Percentiles rank a stretch among this genome's conserved stretches.
phyloP scores from a whole-genome alignment of 1,140 invertebrate genomes.

The Penaeus indicus region DNA sequence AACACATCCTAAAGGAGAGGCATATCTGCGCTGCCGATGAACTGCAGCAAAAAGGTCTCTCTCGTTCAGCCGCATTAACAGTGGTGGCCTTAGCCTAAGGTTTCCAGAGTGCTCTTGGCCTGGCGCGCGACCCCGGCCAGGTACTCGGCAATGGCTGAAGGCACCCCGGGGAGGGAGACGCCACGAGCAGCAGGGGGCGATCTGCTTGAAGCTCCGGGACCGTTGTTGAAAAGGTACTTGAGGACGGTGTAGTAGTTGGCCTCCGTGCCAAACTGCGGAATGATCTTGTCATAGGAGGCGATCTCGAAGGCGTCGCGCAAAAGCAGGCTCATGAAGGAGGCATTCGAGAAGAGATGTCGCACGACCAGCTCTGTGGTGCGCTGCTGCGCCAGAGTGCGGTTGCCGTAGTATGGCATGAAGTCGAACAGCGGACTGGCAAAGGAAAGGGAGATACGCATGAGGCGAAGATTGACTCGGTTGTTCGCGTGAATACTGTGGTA shows the following conservation, averaged over 20 bases:
- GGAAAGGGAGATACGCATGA: not conserved
- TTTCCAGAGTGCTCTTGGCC: not conserved
- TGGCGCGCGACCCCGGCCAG: not conserved
- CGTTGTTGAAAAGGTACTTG: constrained; percentile 51
- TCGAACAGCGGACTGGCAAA: constrained; percentile 60
- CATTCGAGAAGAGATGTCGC: constrained; percentile 55
- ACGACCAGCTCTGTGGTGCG: constrained; percentile 50
- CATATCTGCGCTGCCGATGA: no score
- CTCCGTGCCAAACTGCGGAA: constrained; percentile 64
- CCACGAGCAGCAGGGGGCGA: not conserved
- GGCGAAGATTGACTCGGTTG: no score
- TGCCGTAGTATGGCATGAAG: constrained; percentile 66
- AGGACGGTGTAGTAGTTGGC: constrained; percentile 52
- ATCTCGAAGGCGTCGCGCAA: constrained; percentile 52
- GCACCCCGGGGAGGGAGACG: constrained; percentile 12
- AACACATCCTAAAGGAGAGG: no score
- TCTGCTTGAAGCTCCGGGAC: not conserved
- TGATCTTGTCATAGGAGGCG: constrained; percentile 66
- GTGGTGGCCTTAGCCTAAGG: not conserved
- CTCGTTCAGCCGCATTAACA: not conserved
- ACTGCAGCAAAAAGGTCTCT: no score
- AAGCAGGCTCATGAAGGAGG: constrained; percentile 56
- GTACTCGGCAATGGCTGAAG: constrained; percentile 6
- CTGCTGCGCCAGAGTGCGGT: constrained; percentile 61
- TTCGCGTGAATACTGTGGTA: no score